These are phyloP conservation scores for Conus canariensis DNA, from an alignment of 2,888 invertebrate genomes.

Conservation along the genomic window DNA sequence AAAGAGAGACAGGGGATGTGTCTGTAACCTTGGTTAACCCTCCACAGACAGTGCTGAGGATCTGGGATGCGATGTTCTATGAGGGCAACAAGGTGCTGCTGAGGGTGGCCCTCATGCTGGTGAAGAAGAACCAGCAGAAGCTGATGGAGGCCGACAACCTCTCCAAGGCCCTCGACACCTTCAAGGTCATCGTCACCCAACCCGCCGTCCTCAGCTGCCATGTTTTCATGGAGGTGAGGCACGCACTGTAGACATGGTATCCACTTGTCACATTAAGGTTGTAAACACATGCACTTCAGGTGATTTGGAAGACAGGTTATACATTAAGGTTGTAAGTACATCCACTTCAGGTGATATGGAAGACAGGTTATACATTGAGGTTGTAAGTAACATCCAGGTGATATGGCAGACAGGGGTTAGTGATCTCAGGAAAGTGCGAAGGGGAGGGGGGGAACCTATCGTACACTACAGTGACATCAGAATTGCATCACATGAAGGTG, in stretches of 20 bases:
- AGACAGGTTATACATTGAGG: too few relatives aligned
- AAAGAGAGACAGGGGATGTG: too few relatives aligned
- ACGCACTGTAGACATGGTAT: too few relatives aligned
- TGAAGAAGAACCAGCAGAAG: constrained; percentile 80
- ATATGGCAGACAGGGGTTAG: too few relatives aligned
- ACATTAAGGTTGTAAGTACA: too few relatives aligned
- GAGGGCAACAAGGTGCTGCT: constrained; percentile 96
- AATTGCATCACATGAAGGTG: too few relatives aligned
- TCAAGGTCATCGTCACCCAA: constrained; percentile 89
- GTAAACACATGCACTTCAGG: background rate
- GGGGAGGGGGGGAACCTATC: too few relatives aligned
- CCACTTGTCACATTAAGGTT: background rate
- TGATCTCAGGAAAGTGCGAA: too few relatives aligned
- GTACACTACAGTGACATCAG: too few relatives aligned
- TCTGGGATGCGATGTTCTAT: constrained; percentile 97
- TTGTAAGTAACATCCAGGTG: too few relatives aligned
- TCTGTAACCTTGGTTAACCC: background rate
- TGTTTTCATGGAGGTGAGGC: constrained; percentile 89
- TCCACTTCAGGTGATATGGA: too few relatives aligned
- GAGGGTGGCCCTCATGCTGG: constrained; percentile 91
- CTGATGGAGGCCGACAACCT: constrained; percentile 90
- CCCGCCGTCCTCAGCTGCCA: constrained; percentile 91
- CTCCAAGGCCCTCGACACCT: constrained; percentile 88
- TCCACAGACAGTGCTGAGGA: constrained; percentile 89
- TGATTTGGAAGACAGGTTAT: too few relatives aligned